Percentiles rank a stretch among this genome's conserved stretches.
Evolutionary conservation across 2,113 vertebrate genomes (phyloP).

Genomic region (Pteronura brasiliensis): DNA sequence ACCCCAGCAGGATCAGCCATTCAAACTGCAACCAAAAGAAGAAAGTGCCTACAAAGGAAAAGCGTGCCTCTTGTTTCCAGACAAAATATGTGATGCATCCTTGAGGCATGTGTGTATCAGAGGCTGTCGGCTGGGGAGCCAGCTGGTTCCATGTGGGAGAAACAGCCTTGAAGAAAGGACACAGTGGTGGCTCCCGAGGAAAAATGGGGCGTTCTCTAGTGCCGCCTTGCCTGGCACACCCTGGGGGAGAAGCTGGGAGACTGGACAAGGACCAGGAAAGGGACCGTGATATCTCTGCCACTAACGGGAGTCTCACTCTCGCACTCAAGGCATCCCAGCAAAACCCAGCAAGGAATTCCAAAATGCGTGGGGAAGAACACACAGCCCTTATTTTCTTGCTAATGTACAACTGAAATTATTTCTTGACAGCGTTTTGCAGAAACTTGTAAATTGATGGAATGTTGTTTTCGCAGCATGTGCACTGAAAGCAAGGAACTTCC

Average conservation of each 20-base stretch:
- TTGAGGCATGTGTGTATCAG: neutral
- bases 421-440: conserved; percentile 61
- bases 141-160: conserved; percentile 31
- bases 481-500: conserved; percentile 35
- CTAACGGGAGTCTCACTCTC: neutral
- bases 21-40: neutral
- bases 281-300: neutral
- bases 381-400: neutral
- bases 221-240: neutral
- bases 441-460: conserved; percentile 57
- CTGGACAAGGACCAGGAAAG: neutral
- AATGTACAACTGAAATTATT: conserved; percentile 46
- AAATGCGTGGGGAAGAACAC: neutral
- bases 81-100: neutral
- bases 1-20: neutral
- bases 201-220: neutral
- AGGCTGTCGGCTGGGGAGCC: neutral
- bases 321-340: neutral
- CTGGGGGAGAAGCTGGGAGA: neutral
- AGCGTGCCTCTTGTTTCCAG: neutral
- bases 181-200: neutral
- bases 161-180: neutral
- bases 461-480: conserved; percentile 46
- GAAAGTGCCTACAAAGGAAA: neutral
- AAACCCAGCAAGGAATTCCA: neutral